A percentile compares a stretch with the other conserved stretches of the same genome.
Evolutionary conservation across 2,888 invertebrate genomes (phyloP).

Genomic region (Drosophila ezoana): DNA sequence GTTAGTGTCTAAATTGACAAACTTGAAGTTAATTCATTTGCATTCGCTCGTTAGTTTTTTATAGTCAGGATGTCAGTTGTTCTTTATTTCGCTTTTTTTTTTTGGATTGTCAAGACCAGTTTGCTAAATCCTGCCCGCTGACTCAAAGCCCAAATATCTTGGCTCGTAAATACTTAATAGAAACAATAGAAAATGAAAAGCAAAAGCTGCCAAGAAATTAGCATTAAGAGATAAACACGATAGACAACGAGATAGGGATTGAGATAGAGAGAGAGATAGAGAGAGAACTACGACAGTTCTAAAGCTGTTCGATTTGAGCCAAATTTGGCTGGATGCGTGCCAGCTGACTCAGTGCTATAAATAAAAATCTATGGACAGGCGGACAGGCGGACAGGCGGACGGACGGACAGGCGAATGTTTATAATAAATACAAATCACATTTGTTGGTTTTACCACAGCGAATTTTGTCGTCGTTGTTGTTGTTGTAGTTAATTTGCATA

Average conservation of each 20-base stretch:
- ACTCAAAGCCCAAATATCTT: conserved; percentile 13
- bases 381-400: conserved; percentile 1
- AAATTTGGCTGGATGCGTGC: conserved; percentile 58
- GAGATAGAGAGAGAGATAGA: neutral
- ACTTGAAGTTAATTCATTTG: conserved; percentile 50
- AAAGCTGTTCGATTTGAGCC: conserved; percentile 24
- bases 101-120: conserved; percentile 13
- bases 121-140: conserved; percentile 43
- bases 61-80: conserved; percentile 28
- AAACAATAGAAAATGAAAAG: conserved; percentile 35
- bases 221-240: conserved; percentile 52
- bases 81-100: neutral
- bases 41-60: conserved; percentile 26
- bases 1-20: conserved; percentile 64
- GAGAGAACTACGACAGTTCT: conserved; percentile 2
- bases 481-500: conserved; percentile 59
- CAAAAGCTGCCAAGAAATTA: conserved; percentile 49
- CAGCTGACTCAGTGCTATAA: conserved; percentile 71
- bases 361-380: conserved; percentile 47
- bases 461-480: conserved; percentile 24
- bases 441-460: conserved; percentile 63
- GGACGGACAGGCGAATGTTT: conserved; percentile 7
- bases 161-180: conserved; percentile 28
- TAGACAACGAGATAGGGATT: neutral
- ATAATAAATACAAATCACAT: conserved; percentile 44